These are phyloP conservation scores for Cordilura impudica DNA, from an alignment of 2,888 invertebrate species.

Conservation along the genomic window DNA sequence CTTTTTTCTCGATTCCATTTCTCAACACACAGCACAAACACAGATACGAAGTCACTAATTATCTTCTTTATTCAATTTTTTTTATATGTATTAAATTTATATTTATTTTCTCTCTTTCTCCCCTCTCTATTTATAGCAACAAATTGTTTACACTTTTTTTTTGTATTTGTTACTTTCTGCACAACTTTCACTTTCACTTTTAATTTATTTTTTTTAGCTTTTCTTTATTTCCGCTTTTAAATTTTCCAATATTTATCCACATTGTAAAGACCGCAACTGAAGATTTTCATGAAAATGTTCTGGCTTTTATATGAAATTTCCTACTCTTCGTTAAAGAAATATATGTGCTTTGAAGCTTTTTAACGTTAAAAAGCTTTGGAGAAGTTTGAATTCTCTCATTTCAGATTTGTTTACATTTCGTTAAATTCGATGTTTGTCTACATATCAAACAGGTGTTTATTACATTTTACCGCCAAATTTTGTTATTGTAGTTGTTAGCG, in stretches of 20 bases:
- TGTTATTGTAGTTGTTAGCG: not conserved
- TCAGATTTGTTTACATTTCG: conserved; percentile 49
- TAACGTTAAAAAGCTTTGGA: conserved; percentile 36
- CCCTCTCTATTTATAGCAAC: not conserved
- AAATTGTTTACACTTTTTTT: not conserved
- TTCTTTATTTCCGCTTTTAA: not conserved
- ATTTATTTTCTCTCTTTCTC: not conserved
- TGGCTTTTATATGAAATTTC: conserved; percentile 49
- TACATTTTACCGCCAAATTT: conserved; percentile 43
- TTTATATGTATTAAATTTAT: not conserved
- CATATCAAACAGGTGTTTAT: conserved; percentile 51
- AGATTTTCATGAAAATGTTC: conserved; percentile 8
- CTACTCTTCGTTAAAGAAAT: conserved; percentile 42
- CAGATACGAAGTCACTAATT: not conserved
- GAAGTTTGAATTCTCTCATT: not conserved
- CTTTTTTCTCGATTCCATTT: not conserved
- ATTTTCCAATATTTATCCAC: conserved; percentile 18
- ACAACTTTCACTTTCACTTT: not conserved
- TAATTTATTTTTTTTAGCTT: not conserved
- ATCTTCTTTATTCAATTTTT: conserved; percentile 4
- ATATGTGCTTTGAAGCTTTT: conserved; percentile 46
- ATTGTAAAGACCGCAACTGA: conserved; percentile 56
- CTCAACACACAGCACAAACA: conserved; percentile 10
- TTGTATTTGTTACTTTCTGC: not conserved
- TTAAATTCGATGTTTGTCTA: conserved; percentile 12